Conservation (phyloP, 2,113 vertebrate species). For the Procavia capensis region DNA sequence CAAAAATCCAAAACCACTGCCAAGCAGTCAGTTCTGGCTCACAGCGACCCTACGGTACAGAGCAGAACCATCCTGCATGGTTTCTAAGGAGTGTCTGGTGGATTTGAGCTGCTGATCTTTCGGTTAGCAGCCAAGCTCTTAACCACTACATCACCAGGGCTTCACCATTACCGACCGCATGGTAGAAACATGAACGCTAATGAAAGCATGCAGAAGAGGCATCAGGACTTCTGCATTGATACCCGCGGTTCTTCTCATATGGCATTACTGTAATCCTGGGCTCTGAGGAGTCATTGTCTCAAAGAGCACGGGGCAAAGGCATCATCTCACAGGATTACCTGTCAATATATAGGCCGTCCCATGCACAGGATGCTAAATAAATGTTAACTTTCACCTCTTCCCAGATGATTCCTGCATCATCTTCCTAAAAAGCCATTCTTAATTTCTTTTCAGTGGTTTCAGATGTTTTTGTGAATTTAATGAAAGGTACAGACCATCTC, state of each 20-base stretch:
- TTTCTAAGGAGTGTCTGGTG: no score
- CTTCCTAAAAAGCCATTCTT: neutral
- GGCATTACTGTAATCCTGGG: neutral
- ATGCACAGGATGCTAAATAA: neutral
- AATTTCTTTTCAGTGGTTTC: neutral
- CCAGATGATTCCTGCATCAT: neutral
- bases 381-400: rapidly evolving
- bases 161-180: neutral
- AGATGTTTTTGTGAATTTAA: neutral
- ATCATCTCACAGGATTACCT: rapidly evolving
- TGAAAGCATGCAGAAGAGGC: rapidly evolving
- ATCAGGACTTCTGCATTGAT: neutral
- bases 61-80: no score
- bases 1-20: no score
- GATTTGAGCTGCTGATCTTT: no score
- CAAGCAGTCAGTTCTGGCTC: no score
- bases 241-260: neutral
- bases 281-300: neutral
- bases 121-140: no score
- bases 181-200: neutral
- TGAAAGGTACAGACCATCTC: neutral
- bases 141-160: no score
- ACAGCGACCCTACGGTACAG: no score
- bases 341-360: rapidly evolving
- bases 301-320: neutral